Base-by-base conservation (phyloP, 2,888 invertebrate species). In the Polydrusus cervinus region DNA sequence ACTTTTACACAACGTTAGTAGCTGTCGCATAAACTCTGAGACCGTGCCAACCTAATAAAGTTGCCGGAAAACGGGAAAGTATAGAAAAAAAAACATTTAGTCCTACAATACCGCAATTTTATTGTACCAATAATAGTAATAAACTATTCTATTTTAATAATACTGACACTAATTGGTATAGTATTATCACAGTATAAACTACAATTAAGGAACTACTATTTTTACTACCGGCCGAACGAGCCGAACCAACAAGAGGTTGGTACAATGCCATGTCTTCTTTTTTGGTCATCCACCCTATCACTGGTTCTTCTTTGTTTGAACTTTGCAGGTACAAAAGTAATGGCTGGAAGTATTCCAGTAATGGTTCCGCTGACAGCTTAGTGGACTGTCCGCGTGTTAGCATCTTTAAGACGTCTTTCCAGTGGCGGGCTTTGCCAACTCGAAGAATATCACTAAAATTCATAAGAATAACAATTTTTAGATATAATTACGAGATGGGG, bases 281-380 rank as follows among this genome's bases (percentile, higher is more conserved):
- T 83, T 89, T 92, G 0, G 92, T 90, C 77, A 89, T 92, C 95
- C 95, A 96, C 0, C 95, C 95, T 14, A 94, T 91, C 0, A 93
- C 88, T 1, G 90, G 89, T 81, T 93, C 93, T 78, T 92, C 91
- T 40, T 92, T 88, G 82, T 95, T 95, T 83, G 94, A 92, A 1
- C 92, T 90, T 68, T 92, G 90, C 0, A 97, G 89, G 95, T 95
- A 97, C 0, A 92, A 88, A 76, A 91, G 89, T 14, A 97, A 86
- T 0, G 96, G 97, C 77, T 93, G 89, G 86, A 96, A 97, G 84
- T 96, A 97, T 85, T 93, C 92, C 40, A 95, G 87, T 80, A 97
- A 89, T 0, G 96, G 90, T 78, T 92, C 91, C 0, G 95, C 93
- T 47, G 94, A 94, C 83, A 97, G 90, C 79, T 91, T 89, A 81